A percentile compares a stretch with the other conserved stretches of the same genome.
Evolutionary conservation across 2,113 vertebrate species (phyloP).

Genomic region (Scophthalmus maximus): DNA sequence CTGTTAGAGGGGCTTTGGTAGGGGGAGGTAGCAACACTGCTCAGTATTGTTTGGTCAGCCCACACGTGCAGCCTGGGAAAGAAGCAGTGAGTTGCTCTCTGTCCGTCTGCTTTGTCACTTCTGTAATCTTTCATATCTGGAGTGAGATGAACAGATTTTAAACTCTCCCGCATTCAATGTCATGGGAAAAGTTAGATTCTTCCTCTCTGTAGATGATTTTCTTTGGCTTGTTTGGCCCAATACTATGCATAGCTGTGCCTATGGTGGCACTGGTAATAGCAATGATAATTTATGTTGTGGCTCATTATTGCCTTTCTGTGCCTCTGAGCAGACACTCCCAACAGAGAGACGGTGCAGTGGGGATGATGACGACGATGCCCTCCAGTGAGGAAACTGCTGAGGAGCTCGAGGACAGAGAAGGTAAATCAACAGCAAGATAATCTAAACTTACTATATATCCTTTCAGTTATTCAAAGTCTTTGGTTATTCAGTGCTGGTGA

Average conservation of each 20-base stretch:
- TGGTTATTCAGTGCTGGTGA: too few species aligned
- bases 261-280: slow-evolving; percentile 52
- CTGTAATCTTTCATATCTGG: slow-evolving; percentile 31
- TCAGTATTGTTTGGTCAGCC: slow-evolving; percentile 73
- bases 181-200: slow-evolving; percentile 45
- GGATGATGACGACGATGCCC: slow-evolving; percentile 84
- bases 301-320: slow-evolving; percentile 70
- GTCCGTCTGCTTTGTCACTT: slow-evolving; percentile 48
- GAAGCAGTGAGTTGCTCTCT: slow-evolving; percentile 61
- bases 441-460: neutral
- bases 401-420: slow-evolving; percentile 86
- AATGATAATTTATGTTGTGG: slow-evolving; percentile 60
- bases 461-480: neutral
- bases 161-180: slow-evolving; percentile 25
- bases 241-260: slow-evolving; percentile 67
- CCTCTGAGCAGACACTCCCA: slow-evolving; percentile 78
- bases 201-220: slow-evolving; percentile 67
- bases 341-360: slow-evolving; percentile 51
- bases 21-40: slow-evolving; percentile 66
- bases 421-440: slow-evolving; percentile 75
- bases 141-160: slow-evolving; percentile 36
- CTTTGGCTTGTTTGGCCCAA: slow-evolving; percentile 61
- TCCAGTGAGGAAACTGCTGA: slow-evolving; percentile 77
- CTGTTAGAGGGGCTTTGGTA: slow-evolving; percentile 59
- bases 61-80: slow-evolving; percentile 68